phyloP scores from a whole-genome alignment of 2,888 invertebrate species.

The Lasioglossum leucozonium region DNA sequence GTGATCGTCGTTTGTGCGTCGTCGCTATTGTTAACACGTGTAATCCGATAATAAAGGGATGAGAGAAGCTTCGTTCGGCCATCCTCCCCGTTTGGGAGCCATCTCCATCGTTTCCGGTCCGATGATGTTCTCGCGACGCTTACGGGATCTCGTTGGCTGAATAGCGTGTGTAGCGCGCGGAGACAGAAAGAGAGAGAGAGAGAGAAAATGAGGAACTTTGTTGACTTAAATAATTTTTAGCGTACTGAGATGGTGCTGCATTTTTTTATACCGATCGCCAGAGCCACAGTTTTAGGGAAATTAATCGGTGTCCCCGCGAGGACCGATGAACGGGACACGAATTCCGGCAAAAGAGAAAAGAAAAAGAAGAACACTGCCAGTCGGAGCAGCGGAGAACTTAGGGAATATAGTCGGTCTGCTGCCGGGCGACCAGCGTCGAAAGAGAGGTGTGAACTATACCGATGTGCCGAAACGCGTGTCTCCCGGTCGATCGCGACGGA shows the following conservation, averaged over 20 bases:
- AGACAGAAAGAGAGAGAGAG: too few species aligned
- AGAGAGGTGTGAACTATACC: neutral
- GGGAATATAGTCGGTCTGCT: neutral
- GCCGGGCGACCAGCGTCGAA: neutral
- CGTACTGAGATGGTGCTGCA: conserved; percentile 67
- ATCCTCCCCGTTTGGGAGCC: conserved; percentile 25
- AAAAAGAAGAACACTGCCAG: conserved; percentile 71
- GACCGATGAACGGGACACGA: conserved; percentile 16
- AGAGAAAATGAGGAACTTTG: conserved; percentile 37
- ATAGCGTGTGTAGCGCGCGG: conserved; percentile 10
- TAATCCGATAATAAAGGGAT: conserved; percentile 47
- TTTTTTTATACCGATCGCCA: conserved; percentile 54
- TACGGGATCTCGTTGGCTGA: conserved; percentile 38
- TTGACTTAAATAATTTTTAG: conserved; percentile 55
- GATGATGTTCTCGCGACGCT: conserved; percentile 11
- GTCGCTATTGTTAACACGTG: conserved; percentile 61
- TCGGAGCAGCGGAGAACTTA: conserved; percentile 43
- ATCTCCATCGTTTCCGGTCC: conserved; percentile 10
- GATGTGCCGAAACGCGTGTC: conserved; percentile 28
- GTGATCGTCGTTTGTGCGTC: conserved; percentile 67
- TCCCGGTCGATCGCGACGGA: conserved; percentile 25
- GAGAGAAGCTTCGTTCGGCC: conserved; percentile 31
- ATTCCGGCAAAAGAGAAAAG: conserved; percentile 66
- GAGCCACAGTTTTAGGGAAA: conserved; percentile 47
- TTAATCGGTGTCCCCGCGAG: conserved; percentile 28